Evolutionary conservation across 2,113 vertebrate genomes (phyloP), one percentile per base, ranked within the genome.

Genomic region (Scolopax mira): DNA sequence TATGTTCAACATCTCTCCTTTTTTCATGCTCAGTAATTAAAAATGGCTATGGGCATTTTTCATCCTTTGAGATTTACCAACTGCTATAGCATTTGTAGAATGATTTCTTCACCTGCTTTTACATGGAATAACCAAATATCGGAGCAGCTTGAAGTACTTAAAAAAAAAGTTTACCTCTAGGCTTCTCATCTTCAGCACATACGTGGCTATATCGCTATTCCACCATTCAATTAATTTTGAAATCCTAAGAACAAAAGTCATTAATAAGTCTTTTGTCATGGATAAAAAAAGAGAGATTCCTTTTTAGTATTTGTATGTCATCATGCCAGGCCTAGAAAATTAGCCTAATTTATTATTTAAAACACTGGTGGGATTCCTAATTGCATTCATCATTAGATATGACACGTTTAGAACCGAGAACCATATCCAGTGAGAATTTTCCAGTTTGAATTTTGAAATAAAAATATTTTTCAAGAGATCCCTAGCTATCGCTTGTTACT

Each of bases 381-480:
- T 98, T 98, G 98, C 98, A 98, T 98, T 98, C 98, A 98, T 98
- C 98, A 98, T 98, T 98, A 98, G 97, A 98, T 98, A 97, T 98
- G 98, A 98, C 98, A 98, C 97, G 95, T 98, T 98, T 98, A 98
- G 98, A 98, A 98, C 97, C 69, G 93, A 98, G 97, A 98, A 97
- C 97, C 93, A 90, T 98, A 98, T 97, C 98, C 98, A 98, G 98
- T 98, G 97, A 98, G 97, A 98, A 98, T 98, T 98, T 98, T 98
- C 96, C 96, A 98, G 98, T 98, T 98, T 98, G 97, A 98, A 98
- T 99, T 99, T 98, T 98, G 98, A 98, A 99, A 99, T 98, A 98
- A 98, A 99, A 98, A 98, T 98, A 98, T 98, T 98, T 98, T 98
- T 98, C 98, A 97, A 98, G 98, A 98, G 98, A 99, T 99, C 98